A percentile compares a stretch with the other conserved stretches of the same genome.
phyloP scores from a whole-genome alignment of 2,888 invertebrate species.

The Acleris laterana region DNA sequence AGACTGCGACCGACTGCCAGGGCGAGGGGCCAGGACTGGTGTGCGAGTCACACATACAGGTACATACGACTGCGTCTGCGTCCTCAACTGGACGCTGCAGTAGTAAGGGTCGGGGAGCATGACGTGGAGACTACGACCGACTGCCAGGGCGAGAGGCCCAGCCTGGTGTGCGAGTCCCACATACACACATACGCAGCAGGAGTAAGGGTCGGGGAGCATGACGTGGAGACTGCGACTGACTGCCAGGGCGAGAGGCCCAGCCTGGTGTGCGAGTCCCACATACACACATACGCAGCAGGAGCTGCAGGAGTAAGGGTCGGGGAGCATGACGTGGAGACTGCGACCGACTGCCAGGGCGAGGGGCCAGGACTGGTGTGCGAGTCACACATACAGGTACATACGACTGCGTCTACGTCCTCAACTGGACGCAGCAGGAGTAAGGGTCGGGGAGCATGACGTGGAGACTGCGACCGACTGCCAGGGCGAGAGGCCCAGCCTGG shows the following conservation, averaged over 20 bases:
- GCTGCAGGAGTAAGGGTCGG: too few relatives aligned
- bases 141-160: slow-evolving; percentile 47
- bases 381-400: too few relatives aligned
- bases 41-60: too few relatives aligned
- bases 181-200: slow-evolving; percentile 44
- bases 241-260: slow-evolving; percentile 45
- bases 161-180: slow-evolving; percentile 26
- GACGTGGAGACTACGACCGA: slow-evolving; percentile 52
- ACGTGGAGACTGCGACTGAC: slow-evolving; percentile 51
- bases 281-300: slow-evolving; percentile 14
- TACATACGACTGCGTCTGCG: slow-evolving; percentile 46
- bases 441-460: slow-evolving; percentile 68
- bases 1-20: too few relatives aligned
- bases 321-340: too few relatives aligned
- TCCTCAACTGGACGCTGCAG: slow-evolving; percentile 48
- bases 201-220: slow-evolving; percentile 68
- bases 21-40: too few relatives aligned
- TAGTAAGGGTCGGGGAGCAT: slow-evolving; percentile 68
- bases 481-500: slow-evolving; percentile 21
- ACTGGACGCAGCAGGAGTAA: slow-evolving; percentile 49
- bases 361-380: too few relatives aligned
- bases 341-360: too few relatives aligned
- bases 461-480: slow-evolving; percentile 54
- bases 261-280: slow-evolving; percentile 24
- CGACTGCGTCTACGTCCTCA: slow-evolving; percentile 53